phyloP scores from a whole-genome alignment of 2,888 invertebrate genomes.

The Byasa hedistus region DNA sequence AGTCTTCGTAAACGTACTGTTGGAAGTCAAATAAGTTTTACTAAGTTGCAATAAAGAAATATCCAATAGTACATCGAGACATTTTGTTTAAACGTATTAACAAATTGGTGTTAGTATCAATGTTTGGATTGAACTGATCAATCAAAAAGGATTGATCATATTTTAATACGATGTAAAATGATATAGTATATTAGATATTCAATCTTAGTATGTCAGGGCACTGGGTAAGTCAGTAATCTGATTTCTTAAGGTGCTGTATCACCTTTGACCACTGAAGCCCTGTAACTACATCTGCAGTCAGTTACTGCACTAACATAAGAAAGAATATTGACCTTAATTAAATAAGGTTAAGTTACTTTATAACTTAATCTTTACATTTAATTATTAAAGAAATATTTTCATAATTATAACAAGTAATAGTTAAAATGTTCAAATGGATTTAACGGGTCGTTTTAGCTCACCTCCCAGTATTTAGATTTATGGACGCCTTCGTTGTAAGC shows the following conservation, averaged over 20 bases:
- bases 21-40: not conserved
- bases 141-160: too few species aligned
- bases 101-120: too few species aligned
- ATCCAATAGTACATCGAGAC: too few species aligned
- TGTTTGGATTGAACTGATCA: too few species aligned
- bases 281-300: not conserved
- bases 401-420: not conserved
- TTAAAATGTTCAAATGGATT: not conserved
- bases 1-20: constrained; percentile 91
- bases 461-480: constrained; percentile 95
- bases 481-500: constrained; percentile 94
- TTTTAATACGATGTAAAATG: too few species aligned
- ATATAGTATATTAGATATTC: not conserved
- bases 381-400: not conserved
- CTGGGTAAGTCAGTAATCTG: not conserved
- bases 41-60: not conserved
- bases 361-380: too few species aligned
- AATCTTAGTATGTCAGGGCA: not conserved
- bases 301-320: not conserved
- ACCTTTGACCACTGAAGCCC: constrained; percentile 5
- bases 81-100: too few species aligned
- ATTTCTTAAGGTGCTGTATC: not conserved
- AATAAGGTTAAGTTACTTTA: too few species aligned
- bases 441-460: constrained; percentile 37
- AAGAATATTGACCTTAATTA: not conserved